Evolutionary conservation across 2,113 vertebrate genomes (phyloP).

Genomic region (Notothenia coriiceps): DNA sequence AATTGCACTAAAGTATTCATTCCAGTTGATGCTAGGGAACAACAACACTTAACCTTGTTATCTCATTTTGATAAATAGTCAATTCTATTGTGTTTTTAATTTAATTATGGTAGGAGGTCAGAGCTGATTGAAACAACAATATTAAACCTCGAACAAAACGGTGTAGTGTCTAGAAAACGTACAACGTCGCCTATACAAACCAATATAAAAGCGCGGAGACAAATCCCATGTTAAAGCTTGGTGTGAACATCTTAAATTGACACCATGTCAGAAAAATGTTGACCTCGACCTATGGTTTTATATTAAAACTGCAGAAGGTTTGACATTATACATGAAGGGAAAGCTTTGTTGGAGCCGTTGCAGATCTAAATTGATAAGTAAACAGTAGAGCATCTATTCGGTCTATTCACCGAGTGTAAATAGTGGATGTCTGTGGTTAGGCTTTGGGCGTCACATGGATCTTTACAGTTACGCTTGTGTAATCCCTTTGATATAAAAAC

Average conservation of each 20-base stretch:
- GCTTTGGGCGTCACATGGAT: constrained; percentile 3
- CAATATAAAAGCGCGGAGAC: constrained; percentile 13
- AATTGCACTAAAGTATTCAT: neutral
- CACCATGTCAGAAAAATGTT: neutral
- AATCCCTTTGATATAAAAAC: neutral
- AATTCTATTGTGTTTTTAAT: neutral
- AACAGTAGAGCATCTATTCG: neutral
- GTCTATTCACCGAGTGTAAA: neutral
- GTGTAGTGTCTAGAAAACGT: too few relatives aligned
- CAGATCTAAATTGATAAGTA: constrained; percentile 4
- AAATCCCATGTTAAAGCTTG: constrained; percentile 6
- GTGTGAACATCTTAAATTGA: constrained; percentile 17
- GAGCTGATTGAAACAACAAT: neutral
- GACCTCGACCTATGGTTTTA: neutral
- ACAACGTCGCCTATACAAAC: neutral
- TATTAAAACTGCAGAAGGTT: neutral
- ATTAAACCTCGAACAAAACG: neutral
- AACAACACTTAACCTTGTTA: neutral
- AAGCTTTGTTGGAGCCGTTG: neutral
- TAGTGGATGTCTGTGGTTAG: constrained; percentile 3
- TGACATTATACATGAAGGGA: neutral
- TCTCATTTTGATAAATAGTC: neutral
- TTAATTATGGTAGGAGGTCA: neutral
- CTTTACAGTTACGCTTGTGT: neutral
- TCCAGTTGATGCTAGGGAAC: too few relatives aligned